Conservation (phyloP, 2,888 invertebrate genomes). For the Euzophera pinguis region DNA sequence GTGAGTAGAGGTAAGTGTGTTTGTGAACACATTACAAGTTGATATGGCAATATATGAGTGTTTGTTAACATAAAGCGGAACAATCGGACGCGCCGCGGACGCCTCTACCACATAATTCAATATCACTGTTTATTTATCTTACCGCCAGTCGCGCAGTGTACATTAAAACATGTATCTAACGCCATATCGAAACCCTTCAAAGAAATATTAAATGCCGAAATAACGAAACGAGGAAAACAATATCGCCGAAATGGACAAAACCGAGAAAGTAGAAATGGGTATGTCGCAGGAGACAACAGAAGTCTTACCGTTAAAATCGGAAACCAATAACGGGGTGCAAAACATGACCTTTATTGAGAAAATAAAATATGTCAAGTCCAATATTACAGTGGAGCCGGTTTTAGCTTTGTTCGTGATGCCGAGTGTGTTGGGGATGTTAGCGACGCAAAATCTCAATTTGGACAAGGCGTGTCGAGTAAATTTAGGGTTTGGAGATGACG, state of each 20-base stretch:
- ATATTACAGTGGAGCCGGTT: slow-evolving; percentile 84
- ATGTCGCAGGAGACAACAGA: slow-evolving; percentile 35
- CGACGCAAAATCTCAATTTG: slow-evolving; percentile 90
- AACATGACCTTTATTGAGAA: slow-evolving; percentile 64
- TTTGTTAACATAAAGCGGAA: slow-evolving; percentile 55
- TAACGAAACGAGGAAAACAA: slow-evolving; percentile 15
- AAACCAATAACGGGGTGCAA: slow-evolving; percentile 40
- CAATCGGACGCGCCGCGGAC: slow-evolving; percentile 47
- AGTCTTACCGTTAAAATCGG: slow-evolving; percentile 50
- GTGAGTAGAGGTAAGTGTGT: slow-evolving; percentile 34
- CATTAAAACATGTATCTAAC: slow-evolving; percentile 21
- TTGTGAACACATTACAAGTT: slow-evolving; percentile 55
- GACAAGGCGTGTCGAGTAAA: slow-evolving; percentile 93
- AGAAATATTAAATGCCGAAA: slow-evolving; percentile 15
- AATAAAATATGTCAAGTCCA: slow-evolving; percentile 68
- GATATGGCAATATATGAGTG: slow-evolving; percentile 67
- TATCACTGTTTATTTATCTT: slow-evolving; percentile 44
- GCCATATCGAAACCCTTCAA: slow-evolving; percentile 33
- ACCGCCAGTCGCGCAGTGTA: slow-evolving; percentile 31
- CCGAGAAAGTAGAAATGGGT: slow-evolving; percentile 33
- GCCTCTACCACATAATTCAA: slow-evolving; percentile 38
- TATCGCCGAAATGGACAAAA: slow-evolving; percentile 39
- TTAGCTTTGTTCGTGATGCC: slow-evolving; percentile 83
- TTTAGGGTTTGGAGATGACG: slow-evolving; percentile 82
- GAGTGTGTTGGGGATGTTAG: slow-evolving; percentile 83